Conservation (phyloP, 2,888 invertebrate genomes). For the Eristalis arbustorum region DNA sequence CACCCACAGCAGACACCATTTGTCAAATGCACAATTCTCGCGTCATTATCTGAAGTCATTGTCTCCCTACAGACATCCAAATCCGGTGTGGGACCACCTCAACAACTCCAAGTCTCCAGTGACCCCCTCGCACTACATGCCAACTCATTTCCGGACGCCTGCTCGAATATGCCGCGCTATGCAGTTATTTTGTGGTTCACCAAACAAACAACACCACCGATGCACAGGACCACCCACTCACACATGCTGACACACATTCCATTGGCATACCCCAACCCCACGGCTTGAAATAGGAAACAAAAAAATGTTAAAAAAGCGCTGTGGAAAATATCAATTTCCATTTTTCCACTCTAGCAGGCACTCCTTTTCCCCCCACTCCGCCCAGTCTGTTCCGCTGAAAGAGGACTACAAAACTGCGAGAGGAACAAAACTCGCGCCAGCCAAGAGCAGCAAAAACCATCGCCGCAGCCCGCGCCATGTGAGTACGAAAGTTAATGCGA, state of each 20-base stretch:
- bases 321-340: slow-evolving; percentile 66
- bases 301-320: background rate
- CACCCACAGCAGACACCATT: background rate
- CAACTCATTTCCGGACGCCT: slow-evolving; percentile 26
- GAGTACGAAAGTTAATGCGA: slow-evolving; percentile 55
- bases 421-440: slow-evolving; percentile 24
- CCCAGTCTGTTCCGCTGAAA: background rate
- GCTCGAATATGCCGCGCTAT: slow-evolving; percentile 39
- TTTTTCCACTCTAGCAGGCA: slow-evolving; percentile 64
- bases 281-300: slow-evolving; percentile 15
- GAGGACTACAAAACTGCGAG: slow-evolving; percentile 39
- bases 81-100: background rate
- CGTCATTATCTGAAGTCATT: background rate
- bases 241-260: slow-evolving; percentile 52
- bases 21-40: background rate
- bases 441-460: background rate
- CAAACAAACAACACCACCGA: slow-evolving; percentile 45
- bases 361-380: slow-evolving; percentile 20
- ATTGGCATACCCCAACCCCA: background rate
- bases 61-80: background rate
- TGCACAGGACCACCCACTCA: background rate
- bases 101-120: slow-evolving; percentile 17
- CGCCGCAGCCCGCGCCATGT: slow-evolving; percentile 3
- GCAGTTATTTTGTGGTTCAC: slow-evolving; percentile 68
- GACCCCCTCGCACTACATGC: slow-evolving; percentile 23